These are phyloP conservation scores for Melanocharis versteri DNA, from an alignment of 2,113 vertebrate genomes.

Conservation along the genomic window DNA sequence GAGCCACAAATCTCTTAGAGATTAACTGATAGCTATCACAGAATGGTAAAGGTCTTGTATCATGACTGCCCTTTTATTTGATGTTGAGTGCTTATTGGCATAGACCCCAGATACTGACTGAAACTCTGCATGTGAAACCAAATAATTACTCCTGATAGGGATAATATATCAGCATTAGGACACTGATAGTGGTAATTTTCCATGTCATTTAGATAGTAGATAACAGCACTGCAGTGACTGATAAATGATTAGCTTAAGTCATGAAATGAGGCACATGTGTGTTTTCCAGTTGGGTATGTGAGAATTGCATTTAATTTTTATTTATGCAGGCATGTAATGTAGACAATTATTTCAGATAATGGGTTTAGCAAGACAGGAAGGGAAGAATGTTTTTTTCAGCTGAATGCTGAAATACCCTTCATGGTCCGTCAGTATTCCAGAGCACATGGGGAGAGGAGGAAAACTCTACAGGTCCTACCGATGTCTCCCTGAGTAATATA, in stretches of 20 bases:
- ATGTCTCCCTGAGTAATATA: not conserved
- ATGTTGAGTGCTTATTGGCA: constrained; percentile 22
- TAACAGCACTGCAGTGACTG: not conserved
- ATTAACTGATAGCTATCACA: not conserved
- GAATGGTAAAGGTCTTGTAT: not conserved
- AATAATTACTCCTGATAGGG: constrained; percentile 47
- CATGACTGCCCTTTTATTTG: constrained; percentile 17
- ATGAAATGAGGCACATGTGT: not conserved
- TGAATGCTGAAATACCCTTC: not conserved
- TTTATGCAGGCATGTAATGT: not conserved
- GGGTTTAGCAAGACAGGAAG: not conserved
- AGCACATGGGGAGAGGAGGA: not conserved
- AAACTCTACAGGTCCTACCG: not conserved
- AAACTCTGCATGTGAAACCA: constrained; percentile 26
- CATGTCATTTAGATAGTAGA: constrained; percentile 36
- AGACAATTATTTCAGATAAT: not conserved
- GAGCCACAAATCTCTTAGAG: not conserved
- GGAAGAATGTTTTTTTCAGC: not conserved
- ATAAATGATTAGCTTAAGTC: constrained; percentile 6
- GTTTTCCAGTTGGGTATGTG: not conserved
- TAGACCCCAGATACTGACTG: constrained; percentile 22
- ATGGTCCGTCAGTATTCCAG: not conserved
- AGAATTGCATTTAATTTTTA: constrained; percentile 4
- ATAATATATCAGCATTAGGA: constrained; percentile 36
- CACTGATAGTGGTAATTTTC: constrained; percentile 45